phyloP scores from a whole-genome alignment of 1,140 invertebrate genomes.

The Stratiolaelaps scimitus region DNA sequence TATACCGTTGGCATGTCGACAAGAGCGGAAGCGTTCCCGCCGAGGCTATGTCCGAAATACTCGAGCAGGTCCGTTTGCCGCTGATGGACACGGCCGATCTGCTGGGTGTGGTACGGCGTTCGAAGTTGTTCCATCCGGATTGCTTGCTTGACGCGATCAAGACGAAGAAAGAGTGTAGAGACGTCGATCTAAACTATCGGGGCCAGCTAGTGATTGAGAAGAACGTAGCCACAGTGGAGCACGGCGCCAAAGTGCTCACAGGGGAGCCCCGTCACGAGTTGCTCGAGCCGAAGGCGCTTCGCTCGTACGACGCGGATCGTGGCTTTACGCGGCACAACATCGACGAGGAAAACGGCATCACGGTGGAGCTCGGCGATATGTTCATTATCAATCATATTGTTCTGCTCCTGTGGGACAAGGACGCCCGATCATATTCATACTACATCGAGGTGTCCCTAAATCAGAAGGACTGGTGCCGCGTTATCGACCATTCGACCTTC shows the following conservation, averaged over 20 bases:
- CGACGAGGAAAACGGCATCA: constrained; percentile 62
- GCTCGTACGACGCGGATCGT: constrained; percentile 75
- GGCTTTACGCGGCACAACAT: constrained; percentile 86
- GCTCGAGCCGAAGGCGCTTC: constrained; percentile 66
- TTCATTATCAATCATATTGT: constrained; percentile 86
- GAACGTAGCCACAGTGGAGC: constrained; percentile 67
- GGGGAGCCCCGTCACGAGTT: constrained; percentile 70
- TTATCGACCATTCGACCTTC: constrained; percentile 79
- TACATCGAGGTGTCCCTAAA: constrained; percentile 92
- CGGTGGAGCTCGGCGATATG: constrained; percentile 68
- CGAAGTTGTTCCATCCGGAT: constrained; percentile 69
- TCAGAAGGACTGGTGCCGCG: constrained; percentile 81
- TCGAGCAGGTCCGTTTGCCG: constrained; percentile 57
- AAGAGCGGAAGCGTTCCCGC: constrained; percentile 53
- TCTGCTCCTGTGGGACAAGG: constrained; percentile 84
- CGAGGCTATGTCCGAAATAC: constrained; percentile 33
- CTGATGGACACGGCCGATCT: constrained; percentile 76
- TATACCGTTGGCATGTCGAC: constrained; percentile 66
- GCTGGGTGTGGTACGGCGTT: constrained; percentile 69
- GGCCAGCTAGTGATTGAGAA: constrained; percentile 57
- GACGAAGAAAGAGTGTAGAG: constrained; percentile 58
- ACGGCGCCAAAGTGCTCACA: constrained; percentile 68
- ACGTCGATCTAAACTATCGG: constrained; percentile 63
- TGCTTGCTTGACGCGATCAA: constrained; percentile 85
- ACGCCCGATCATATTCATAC: constrained; percentile 79